Percentiles rank a stretch among this genome's conserved stretches.
phyloP scores from a whole-genome alignment of 2,797 vertebrate genomes.

The Silurus lanzhouensis region DNA sequence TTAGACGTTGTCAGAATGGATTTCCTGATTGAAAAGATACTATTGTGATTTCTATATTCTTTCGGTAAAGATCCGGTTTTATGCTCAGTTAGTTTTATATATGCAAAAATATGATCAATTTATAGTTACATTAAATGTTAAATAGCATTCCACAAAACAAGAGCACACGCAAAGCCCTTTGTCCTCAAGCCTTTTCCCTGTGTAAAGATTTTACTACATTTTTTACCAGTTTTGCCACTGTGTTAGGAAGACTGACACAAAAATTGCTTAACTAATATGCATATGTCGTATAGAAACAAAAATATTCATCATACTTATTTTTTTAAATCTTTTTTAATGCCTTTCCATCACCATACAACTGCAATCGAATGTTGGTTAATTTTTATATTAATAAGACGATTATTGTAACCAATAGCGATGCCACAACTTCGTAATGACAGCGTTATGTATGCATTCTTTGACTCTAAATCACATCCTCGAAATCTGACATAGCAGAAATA shows the following conservation, averaged over 20 bases:
- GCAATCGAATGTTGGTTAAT: background rate
- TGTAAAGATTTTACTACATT: too few relatives aligned
- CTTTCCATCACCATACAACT: background rate
- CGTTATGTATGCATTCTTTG: background rate
- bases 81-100: background rate
- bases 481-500: background rate
- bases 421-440: background rate
- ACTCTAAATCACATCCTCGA: background rate
- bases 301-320: background rate
- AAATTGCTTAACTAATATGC: background rate
- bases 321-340: background rate
- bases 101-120: background rate
- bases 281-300: background rate
- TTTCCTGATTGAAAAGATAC: background rate
- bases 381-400: background rate
- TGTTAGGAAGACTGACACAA: background rate
- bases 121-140: background rate
- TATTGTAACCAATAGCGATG: background rate
- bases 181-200: background rate
- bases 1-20: background rate
- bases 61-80: background rate
- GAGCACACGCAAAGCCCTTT: background rate
- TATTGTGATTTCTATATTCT: background rate
- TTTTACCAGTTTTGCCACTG: background rate
- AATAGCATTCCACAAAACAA: background rate